Evolutionary conservation across 2,113 vertebrate species (phyloP).

Genomic region (Prinia subflava): DNA sequence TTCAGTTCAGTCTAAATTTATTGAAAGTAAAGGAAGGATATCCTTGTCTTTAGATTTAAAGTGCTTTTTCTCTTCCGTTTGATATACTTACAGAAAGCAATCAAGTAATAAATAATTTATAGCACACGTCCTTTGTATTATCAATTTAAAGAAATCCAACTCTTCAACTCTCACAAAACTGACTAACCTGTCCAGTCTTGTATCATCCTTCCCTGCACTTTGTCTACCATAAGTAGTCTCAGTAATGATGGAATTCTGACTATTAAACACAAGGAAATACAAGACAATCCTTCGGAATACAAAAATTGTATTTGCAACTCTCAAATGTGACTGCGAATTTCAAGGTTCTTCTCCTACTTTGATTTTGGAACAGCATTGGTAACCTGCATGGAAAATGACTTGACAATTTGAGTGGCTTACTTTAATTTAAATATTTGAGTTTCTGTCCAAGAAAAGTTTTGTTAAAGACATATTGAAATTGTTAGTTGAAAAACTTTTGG

Average conservation of each 20-base stretch:
- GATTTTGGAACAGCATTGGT: background rate
- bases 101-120: background rate
- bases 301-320: background rate
- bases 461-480: background rate
- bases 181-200: background rate
- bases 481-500: background rate
- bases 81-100: background rate
- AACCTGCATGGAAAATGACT: background rate
- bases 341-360: background rate
- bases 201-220: background rate
- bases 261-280: background rate
- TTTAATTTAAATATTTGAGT: background rate
- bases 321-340: background rate
- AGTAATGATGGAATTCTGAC: background rate
- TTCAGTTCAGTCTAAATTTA: background rate
- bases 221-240: background rate
- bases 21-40: background rate
- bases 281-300: background rate
- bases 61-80: background rate
- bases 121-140: background rate
- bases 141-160: background rate
- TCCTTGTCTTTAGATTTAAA: background rate
- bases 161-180: background rate
- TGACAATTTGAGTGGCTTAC: background rate
- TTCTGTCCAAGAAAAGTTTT: background rate